These are phyloP conservation scores for Amblyopsis hoosieri DNA, from an alignment of 2,797 vertebrate species.

Conservation along the genomic window DNA sequence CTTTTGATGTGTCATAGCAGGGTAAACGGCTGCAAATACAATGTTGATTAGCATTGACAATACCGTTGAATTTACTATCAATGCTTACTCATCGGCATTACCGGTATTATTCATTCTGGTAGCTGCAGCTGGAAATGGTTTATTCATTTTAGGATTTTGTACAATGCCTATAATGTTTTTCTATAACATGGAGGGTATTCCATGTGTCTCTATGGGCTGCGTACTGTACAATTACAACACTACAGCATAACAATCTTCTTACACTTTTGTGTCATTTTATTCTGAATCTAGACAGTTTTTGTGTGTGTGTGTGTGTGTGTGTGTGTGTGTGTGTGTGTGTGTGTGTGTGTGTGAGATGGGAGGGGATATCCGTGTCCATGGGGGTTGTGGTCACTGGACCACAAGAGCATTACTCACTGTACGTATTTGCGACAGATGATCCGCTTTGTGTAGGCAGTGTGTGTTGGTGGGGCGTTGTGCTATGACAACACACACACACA, in stretches of 20 bases:
- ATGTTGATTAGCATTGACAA: too few relatives aligned
- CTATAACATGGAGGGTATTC: background rate
- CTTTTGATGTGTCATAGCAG: too few relatives aligned
- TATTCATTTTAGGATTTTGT: background rate
- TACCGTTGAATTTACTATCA: too few relatives aligned
- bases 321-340: background rate
- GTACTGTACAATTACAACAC: background rate
- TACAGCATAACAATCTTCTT: background rate
- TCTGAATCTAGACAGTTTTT: slow-evolving; percentile 34
- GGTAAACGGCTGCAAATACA: too few relatives aligned
- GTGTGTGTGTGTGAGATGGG: too few relatives aligned
- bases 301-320: slow-evolving; percentile 7
- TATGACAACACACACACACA: background rate
- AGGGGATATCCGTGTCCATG: background rate
- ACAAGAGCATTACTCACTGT: slow-evolving; percentile 35
- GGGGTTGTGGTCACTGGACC: slow-evolving; percentile 18
- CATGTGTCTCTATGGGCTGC: background rate
- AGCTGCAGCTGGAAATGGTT: too few relatives aligned
- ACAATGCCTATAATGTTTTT: background rate
- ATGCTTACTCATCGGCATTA: too few relatives aligned
- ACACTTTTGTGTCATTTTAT: slow-evolving; percentile 32
- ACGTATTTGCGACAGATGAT: slow-evolving; percentile 45
- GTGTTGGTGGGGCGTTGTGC: background rate
- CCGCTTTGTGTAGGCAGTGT: slow-evolving; percentile 29
- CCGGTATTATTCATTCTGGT: too few relatives aligned